Base-by-base conservation (phyloP, 1,140 invertebrate genomes). In the Anoplolepis gracilipes region DNA sequence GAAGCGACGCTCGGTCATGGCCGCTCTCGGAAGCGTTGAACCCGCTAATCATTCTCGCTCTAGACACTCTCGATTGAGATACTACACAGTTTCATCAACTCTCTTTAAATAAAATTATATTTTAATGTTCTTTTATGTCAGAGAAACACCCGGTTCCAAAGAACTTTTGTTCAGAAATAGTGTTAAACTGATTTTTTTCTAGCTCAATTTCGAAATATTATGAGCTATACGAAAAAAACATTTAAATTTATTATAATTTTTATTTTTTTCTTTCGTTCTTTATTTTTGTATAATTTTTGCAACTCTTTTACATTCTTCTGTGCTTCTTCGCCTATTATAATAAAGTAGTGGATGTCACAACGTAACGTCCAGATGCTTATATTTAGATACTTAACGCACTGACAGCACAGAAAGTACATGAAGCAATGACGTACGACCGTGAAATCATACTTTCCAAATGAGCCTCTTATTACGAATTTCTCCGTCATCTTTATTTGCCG, bases 391-490 rank as follows among this genome's bases (percentile, higher is more conserved):
- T 78, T 78, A 57, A 61, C 25, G 13, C 33, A 42, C 36, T 16
- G 65, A 81, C 78, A 49, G 65, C 11, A 33, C 36, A 72, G 57
- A 53, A 81, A 81, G 72, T 72, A 46, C 67, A 11, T 1, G 28
- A 42, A 39, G 78, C 78, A 82, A 61, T 82, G 78, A 82, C 65
- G 78, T 82, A 82, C 67, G 78, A 61, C 78, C 67, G 78, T 82
- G 78, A 82, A 82, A 82, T 82, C 67, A 39, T 82, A 70, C 78
- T 82, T 82, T 73, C 78, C 78, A 82, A 82, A 82, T 73, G 78
- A 72, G 78, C 67, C 39, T 82, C 78, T 73, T 82, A 82, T 82
- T 73, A 82, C 25, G 78, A 82, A 73, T 82, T 73, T 82, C 78
- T 73, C 78, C 53, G 36, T 49, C 67, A 67, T 82, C 67, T 82